Evolutionary conservation across 2,797 vertebrate genomes (phyloP).

Genomic region (Mallotus villosus): DNA sequence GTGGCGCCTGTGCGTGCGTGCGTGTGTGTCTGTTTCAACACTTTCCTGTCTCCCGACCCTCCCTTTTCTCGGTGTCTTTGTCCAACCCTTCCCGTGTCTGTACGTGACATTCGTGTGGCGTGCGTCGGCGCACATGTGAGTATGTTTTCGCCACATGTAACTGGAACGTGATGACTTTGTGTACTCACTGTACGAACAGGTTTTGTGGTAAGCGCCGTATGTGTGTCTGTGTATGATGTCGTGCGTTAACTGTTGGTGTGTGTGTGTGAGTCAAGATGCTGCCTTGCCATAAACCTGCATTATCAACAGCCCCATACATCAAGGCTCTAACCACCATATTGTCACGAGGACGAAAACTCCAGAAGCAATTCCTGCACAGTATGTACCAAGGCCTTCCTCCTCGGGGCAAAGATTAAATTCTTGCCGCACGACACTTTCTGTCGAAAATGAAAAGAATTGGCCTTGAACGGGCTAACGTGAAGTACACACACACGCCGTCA

Average conservation of each 20-base stretch:
- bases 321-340: too few species aligned
- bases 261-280: background rate
- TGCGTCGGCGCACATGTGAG: background rate
- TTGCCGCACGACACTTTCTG: background rate
- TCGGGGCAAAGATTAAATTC: too few species aligned
- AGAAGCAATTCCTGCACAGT: background rate
- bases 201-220: slow-evolving; percentile 12
- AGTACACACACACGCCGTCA: slow-evolving; percentile 1
- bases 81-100: background rate
- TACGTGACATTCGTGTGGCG: slow-evolving; percentile 11
- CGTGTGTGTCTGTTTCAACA: background rate
- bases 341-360: too few species aligned
- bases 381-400: too few species aligned
- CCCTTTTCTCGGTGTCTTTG: background rate
- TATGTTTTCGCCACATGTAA: slow-evolving; percentile 7
- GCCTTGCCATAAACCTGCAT: background rate
- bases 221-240: slow-evolving; percentile 4
- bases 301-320: too few species aligned
- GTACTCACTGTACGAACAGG: background rate
- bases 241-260: slow-evolving; percentile 2
- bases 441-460: background rate
- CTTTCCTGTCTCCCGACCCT: slow-evolving; percentile 4
- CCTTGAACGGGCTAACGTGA: background rate
- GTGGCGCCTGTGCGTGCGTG: slow-evolving; percentile 9
- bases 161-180: background rate